phyloP scores from a whole-genome alignment of 1,140 invertebrate species.

The Patella vulgata region DNA sequence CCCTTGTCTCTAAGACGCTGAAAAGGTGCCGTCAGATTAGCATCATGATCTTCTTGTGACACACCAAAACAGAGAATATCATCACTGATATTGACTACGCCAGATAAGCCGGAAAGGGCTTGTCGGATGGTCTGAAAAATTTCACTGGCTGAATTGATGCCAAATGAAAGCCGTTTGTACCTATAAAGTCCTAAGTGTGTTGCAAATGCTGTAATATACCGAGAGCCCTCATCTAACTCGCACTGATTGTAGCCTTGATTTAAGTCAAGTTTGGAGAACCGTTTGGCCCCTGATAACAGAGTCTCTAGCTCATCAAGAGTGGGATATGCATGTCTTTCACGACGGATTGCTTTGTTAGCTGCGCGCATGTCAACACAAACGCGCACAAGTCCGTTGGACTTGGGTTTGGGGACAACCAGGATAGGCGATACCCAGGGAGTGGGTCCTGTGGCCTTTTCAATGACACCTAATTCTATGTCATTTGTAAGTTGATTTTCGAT shows the following conservation, averaged over 20 bases:
- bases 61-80: conserved; percentile 35
- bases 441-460: conserved; percentile 23
- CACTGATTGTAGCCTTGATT: conserved; percentile 38
- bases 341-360: conserved; percentile 29
- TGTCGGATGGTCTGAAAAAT: conserved; percentile 31
- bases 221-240: conserved; percentile 19
- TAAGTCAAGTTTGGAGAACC: conserved; percentile 36
- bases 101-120: conserved; percentile 12
- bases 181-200: conserved; percentile 29
- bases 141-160: conserved; percentile 31
- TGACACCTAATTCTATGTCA: conserved; percentile 7
- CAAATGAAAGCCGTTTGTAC: conserved; percentile 34
- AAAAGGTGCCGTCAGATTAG: conserved; percentile 33
- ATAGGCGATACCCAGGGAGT: conserved; percentile 17
- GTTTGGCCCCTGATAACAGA: conserved; percentile 27
- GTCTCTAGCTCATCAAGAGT: conserved; percentile 29
- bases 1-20: conserved; percentile 29
- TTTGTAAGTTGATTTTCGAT: conserved; percentile 10
- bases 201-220: conserved; percentile 33
- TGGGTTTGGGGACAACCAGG: conserved; percentile 15
- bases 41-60: conserved; percentile 37
- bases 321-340: conserved; percentile 26
- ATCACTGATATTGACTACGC: conserved; percentile 34
- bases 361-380: conserved; percentile 39
- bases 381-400: conserved; percentile 16